Conservation (phyloP, 2,113 vertebrate genomes). For the Vombatus ursinus region DNA sequence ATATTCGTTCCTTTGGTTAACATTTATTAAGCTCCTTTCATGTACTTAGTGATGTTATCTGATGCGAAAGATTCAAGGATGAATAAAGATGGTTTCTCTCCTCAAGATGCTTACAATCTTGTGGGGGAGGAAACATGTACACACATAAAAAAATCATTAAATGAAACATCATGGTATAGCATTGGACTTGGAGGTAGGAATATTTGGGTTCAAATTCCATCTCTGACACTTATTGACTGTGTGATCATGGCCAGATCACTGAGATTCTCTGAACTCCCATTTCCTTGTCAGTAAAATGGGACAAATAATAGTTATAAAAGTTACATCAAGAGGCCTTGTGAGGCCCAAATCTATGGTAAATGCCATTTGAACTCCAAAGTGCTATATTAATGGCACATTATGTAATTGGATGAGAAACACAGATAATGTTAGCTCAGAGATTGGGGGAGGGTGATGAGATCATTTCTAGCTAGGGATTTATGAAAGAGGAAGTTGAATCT, state of each 20-base stretch:
- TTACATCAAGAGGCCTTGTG: not conserved
- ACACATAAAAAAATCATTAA: not conserved
- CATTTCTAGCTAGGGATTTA: not conserved
- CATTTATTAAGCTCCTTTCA: not conserved
- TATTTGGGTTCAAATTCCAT: not conserved
- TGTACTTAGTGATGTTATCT: not conserved
- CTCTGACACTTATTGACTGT: not conserved
- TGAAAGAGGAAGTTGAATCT: not conserved
- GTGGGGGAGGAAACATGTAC: not conserved
- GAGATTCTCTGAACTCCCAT: not conserved
- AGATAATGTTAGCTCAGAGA: not conserved
- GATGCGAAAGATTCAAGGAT: not conserved
- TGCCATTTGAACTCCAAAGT: not conserved
- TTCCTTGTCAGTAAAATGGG: not conserved
- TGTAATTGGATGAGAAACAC: not conserved
- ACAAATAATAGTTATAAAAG: not conserved
- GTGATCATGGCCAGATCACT: not conserved
- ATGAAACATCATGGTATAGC: not conserved
- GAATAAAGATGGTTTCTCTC: not conserved
- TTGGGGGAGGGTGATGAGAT: not conserved
- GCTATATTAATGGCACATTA: not conserved
- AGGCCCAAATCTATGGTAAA: not conserved
- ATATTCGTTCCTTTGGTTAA: not conserved
- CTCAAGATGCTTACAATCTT: not conserved
- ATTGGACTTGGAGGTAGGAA: not conserved